Evolutionary conservation across 1,140 invertebrate species (phyloP).

Genomic region (Anastatus disparis): DNA sequence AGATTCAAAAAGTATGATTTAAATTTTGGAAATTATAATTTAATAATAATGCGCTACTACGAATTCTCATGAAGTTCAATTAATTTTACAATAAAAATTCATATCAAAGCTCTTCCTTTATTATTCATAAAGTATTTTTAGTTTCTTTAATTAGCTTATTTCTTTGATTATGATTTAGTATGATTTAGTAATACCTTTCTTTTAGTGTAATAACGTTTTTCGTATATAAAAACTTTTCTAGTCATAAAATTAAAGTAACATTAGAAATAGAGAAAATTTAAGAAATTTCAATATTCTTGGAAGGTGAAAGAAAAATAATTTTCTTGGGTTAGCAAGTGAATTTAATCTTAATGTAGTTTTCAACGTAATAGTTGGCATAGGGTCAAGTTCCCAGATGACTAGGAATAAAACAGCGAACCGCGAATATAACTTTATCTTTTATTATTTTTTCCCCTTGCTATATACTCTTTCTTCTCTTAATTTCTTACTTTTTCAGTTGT

Average conservation of each 20-base stretch:
- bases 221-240: not conserved
- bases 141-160: no score
- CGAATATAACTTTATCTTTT: slow-evolving; percentile 8
- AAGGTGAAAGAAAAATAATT: slow-evolving; percentile 10
- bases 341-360: slow-evolving; percentile 27
- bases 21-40: no score
- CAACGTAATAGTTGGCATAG: slow-evolving; percentile 3
- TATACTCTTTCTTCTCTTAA: not conserved
- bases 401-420: not conserved
- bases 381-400: not conserved
- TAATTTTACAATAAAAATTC: no score
- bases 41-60: no score
- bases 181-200: no score
- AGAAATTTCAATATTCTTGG: not conserved
- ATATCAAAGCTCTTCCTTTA: no score
- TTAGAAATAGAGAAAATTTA: not conserved
- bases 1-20: no score
- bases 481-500: not conserved
- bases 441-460: not conserved
- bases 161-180: no score
- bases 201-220: no score
- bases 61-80: no score
- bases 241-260: not conserved
- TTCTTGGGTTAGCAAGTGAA: slow-evolving; percentile 1
- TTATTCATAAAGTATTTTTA: no score